Base-by-base conservation (phyloP, 2,888 invertebrate species). In the Scelioninae gen. 1 region DNA sequence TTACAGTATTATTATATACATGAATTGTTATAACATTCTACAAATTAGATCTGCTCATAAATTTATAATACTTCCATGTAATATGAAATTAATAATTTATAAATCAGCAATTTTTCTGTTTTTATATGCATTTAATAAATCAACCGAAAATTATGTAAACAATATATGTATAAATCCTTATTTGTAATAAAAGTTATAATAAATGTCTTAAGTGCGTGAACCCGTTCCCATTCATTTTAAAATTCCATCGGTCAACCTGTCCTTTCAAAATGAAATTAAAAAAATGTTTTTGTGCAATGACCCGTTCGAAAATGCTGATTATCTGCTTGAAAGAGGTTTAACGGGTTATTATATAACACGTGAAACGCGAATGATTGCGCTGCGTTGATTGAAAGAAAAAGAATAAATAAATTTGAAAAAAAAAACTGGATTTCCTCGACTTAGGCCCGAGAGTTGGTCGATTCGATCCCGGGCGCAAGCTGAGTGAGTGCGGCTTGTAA, bases 321-420 rank as follows among this genome's bases (percentile, higher is more conserved):
- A 60, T 56, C 66, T 10, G 5, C 32, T 34, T 13, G 31, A 62
- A 66, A 65, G 75, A 66, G 32, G 55, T 34, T 10, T 11, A 65
- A 34, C 71, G 43, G 31, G 78, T 71, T 71, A 71, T 78, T 78
- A 71, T 71, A 71, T 68, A 78, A 78, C 43, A 10, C 32, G 40
- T n/a, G n/a, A n/a, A n/a, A 55, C 31, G 2, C 29, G 55, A 34
- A 32, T 47, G 38, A 58, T 53, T n/a, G n/a, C n/a, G n/a, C n/a
- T 77, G 47, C 62, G 11, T 53, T 23, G 56, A 60, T 31, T 66
- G 34, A 69, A 9, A 10, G 56, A n/a, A 55, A 55, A 45, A 13
- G 3, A 11, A 32, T 10, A 11, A 47, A 68, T 32, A 49, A n/a
- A 66, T 9, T 2, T 32, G n/a, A 69, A 58, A 49, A 71, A 56